Percentiles rank a stretch among this genome's conserved stretches.
Conservation (phyloP, 2,888 invertebrate species). For the Keiferia lycopersicella region DNA sequence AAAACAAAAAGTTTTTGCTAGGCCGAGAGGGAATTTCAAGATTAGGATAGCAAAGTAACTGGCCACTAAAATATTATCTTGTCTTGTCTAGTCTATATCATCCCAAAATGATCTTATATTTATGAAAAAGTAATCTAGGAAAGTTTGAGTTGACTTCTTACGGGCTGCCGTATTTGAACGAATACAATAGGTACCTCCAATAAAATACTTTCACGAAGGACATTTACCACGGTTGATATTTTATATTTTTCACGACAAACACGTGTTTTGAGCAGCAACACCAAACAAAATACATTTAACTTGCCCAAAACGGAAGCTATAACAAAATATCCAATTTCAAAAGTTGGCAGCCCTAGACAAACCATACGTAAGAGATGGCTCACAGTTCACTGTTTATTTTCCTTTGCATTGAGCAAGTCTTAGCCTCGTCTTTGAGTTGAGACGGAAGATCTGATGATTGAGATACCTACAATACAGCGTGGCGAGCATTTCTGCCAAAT, state of each 20-base stretch:
- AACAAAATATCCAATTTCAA: constrained; percentile 2
- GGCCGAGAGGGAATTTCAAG: not conserved
- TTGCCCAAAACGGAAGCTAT: not conserved
- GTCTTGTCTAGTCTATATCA: no score
- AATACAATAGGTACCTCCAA: no score
- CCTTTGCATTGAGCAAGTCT: not conserved
- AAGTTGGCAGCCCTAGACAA: constrained; percentile 4
- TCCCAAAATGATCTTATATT: no score
- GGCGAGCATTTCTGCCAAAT: not conserved
- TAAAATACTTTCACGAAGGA: no score
- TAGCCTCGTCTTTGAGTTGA: not conserved
- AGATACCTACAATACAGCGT: not conserved
- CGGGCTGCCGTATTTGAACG: no score
- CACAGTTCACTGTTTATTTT: constrained; percentile 9
- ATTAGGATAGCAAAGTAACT: not conserved
- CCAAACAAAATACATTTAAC: not conserved
- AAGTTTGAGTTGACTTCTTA: no score
- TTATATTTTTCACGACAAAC: no score
- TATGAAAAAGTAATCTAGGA: not conserved
- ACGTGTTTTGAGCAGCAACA: not conserved
- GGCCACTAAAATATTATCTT: not conserved
- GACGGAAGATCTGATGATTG: not conserved
- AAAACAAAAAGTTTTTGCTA: not conserved
- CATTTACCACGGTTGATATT: no score
- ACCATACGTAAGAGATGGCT: constrained; percentile 1